Base-by-base conservation (phyloP, 2,797 vertebrate species). In the Intellagama lesueurii region DNA sequence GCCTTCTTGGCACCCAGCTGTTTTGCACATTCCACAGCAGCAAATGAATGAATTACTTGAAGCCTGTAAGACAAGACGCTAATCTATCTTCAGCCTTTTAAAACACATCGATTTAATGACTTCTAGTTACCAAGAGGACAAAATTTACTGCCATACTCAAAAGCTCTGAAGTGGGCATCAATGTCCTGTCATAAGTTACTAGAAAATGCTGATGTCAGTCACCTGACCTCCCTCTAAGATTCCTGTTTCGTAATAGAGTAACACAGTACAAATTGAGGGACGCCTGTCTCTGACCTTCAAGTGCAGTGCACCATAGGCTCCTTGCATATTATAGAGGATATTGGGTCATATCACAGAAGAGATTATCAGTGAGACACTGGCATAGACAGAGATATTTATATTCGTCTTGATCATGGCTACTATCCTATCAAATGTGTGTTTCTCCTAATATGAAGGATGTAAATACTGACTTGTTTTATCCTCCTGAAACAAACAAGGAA, bases 111-210 rank as follows among this genome's bases (percentile, higher is more conserved):
- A 83, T 52, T 81, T 86, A 83, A 83, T 22, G 0, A 17, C 6
- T 28, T 3, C 16, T 22, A 40, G 24, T 0, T 5, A 88, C 70
- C 64, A 1, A 0, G 44, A 64, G 78, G 7, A 3, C 19, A 72
- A 49, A 60, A 79, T 3, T 73, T 32, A 26, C 12, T 69, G 70
- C 40, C 44, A 6, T 77, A 35, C 24, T 88, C 44, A 12, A 22
- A 89, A 81, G 32, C 26, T 89, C 22, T 22, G 82, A 89, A 90
- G 40, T 12, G 89, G 85, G 35, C 44, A 1, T 4, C 28, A 5
- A 6, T 28, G 77, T 79, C 1, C 0, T 28, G 1, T 56, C 7
- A 66, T 40, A 88, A 84, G 47, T 70, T 70, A 47, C 44, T 87
- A 85, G 44, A 0, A 80, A 69, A 0, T 40, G 40, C 47, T 82